phyloP scores from a whole-genome alignment of 2,113 vertebrate species.

The Vulpes lagopus region DNA sequence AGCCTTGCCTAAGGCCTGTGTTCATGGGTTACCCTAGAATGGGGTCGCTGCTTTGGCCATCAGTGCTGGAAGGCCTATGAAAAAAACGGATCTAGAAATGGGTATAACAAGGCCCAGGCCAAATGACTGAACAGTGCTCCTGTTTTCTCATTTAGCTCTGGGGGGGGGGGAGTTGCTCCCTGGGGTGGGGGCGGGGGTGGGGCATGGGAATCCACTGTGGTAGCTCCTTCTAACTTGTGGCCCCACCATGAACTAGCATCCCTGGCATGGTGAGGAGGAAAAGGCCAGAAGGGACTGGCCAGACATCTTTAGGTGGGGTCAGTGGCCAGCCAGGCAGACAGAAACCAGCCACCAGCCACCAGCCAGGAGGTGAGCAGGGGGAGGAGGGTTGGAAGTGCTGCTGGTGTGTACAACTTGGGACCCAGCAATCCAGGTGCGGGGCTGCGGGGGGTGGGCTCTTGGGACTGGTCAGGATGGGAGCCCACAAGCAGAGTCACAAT shows the following conservation, averaged over 20 bases:
- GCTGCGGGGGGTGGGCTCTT: not conserved
- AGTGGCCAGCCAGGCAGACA: constrained; percentile 16
- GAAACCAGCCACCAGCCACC: constrained; percentile 9
- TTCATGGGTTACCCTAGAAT: constrained; percentile 23
- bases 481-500: not conserved
- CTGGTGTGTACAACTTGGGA: not conserved
- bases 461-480: not conserved
- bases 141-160: constrained; percentile 53
- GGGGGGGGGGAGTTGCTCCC: not conserved
- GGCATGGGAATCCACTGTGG: not conserved
- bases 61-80: not conserved
- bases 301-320: not conserved
- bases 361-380: not conserved
- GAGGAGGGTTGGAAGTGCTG: not conserved
- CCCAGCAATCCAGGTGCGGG: not conserved
- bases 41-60: not conserved
- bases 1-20: not conserved
- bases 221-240: constrained; percentile 22
- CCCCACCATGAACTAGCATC: not conserved
- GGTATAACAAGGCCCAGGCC: not conserved
- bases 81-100: constrained; percentile 1
- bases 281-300: constrained; percentile 22
- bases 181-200: not conserved
- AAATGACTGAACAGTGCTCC: not conserved
- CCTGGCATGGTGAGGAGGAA: not conserved